Percentiles rank a stretch among this genome's conserved stretches.
These are phyloP conservation scores for Triplophysa tibetana DNA, from an alignment of 2,113 vertebrate genomes.

Conservation along the genomic window DNA sequence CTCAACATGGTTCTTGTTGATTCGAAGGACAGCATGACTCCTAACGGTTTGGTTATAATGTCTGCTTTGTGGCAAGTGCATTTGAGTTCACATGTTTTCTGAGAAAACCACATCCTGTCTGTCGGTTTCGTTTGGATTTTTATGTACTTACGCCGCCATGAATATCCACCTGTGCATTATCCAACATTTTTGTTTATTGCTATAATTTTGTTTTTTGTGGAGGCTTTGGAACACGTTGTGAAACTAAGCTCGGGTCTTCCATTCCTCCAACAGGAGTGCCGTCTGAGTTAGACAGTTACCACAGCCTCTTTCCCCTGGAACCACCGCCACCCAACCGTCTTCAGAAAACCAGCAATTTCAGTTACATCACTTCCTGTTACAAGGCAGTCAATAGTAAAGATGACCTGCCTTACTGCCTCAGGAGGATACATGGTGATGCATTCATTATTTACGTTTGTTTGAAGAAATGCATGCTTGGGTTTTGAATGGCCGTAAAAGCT, in stretches of 20 bases:
- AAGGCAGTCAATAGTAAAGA: constrained; percentile 99
- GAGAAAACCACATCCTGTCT: constrained; percentile 42
- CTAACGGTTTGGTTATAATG: constrained; percentile 35
- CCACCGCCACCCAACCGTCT: constrained; percentile 92
- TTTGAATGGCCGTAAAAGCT: neutral
- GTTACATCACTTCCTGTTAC: constrained; percentile 97
- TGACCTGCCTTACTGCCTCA: constrained; percentile 96
- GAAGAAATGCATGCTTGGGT: neutral
- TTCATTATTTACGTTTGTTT: neutral
- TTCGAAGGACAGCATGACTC: neutral
- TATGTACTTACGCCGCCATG: neutral
- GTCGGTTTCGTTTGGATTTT: neutral
- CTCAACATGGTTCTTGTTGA: neutral
- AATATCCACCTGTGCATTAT: neutral
- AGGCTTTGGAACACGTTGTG: neutral
- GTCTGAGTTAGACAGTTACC: constrained; percentile 96
- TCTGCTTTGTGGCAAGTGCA: constrained; percentile 36
- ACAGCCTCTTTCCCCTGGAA: constrained; percentile 96
- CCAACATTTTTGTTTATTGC: neutral
- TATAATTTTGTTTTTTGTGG: neutral
- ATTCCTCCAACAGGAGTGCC: constrained; percentile 81
- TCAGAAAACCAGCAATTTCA: constrained; percentile 99
- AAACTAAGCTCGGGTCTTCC: neutral
- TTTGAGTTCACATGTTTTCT: constrained; percentile 26
- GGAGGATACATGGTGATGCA: constrained; percentile 93